A percentile compares a stretch with the other conserved stretches of the same genome.
phyloP scores from a whole-genome alignment of 2,888 invertebrate species.

The Microchrysa polita region DNA sequence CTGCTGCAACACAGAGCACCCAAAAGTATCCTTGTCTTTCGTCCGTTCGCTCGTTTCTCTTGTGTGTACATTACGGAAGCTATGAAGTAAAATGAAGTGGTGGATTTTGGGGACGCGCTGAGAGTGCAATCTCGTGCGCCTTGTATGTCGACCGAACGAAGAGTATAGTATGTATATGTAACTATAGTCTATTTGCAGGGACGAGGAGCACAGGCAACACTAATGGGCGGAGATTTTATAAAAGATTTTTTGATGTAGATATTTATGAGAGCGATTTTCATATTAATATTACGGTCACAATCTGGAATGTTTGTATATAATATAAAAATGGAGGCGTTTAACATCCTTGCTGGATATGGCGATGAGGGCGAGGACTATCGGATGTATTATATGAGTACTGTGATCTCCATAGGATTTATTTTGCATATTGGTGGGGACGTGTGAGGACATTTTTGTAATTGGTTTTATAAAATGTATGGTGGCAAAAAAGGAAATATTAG shows the following conservation, averaged over 20 bases:
- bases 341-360: not conserved
- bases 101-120: constrained; percentile 39
- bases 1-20: constrained; percentile 27
- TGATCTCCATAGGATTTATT: not conserved
- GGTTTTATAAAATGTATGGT: too few species aligned
- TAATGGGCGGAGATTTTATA: constrained; percentile 49
- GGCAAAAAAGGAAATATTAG: too few species aligned
- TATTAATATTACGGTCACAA: constrained; percentile 38
- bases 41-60: too few species aligned
- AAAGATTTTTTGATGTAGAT: constrained; percentile 39
- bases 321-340: constrained; percentile 20
- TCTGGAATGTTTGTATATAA: constrained; percentile 29
- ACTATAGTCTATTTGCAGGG: constrained; percentile 18
- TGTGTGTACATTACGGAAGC: constrained; percentile 40
- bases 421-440: not conserved
- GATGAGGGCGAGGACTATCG: not conserved
- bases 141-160: not conserved
- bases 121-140: not conserved
- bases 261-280: constrained; percentile 36
- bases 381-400: not conserved
- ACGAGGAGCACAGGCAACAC: not conserved
- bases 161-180: too few species aligned
- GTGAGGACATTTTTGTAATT: not conserved
- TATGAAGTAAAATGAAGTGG: constrained; percentile 44
- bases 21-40: constrained; percentile 27